These are phyloP conservation scores for Bos taurus DNA, from an alignment of 2,113 vertebrate species.

Conservation along the genomic window ARS-UCD2.0 NC_037337.1:3207501-3208000, in stretches of 20 bases:
- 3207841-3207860: neutral
- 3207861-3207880: neutral
- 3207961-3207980: neutral
- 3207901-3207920: neutral
- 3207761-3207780: neutral
- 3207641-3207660: neutral
- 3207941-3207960: neutral
- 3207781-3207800: neutral
- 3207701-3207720: neutral
- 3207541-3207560: rapidly evolving
- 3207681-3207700: neutral
- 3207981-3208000: neutral
- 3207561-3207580: neutral
- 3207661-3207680: neutral
- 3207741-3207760: neutral
- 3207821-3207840: neutral
- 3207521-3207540: neutral
- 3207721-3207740: neutral
- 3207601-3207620: neutral
- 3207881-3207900: neutral
- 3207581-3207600: neutral
- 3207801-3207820: neutral
- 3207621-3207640: neutral
- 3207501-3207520: rapidly evolving
- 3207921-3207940: neutral